Conservation (phyloP, 2,113 vertebrate genomes). For the Verasper variegatus region DNA sequence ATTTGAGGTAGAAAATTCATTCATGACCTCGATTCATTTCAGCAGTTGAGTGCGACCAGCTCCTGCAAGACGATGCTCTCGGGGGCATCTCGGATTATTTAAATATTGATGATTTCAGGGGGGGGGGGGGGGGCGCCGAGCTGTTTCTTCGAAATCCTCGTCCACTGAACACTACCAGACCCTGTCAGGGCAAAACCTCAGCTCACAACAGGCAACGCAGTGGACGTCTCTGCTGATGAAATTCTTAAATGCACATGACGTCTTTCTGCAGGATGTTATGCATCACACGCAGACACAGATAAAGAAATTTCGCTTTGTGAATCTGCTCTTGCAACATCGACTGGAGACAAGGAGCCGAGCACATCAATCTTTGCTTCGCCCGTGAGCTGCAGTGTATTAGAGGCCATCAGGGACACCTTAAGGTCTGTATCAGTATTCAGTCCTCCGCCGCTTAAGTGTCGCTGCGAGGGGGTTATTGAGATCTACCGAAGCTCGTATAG, state of each 20-base stretch:
- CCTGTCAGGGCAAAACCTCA: not conserved
- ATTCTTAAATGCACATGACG: not conserved
- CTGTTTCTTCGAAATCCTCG: constrained; percentile 51
- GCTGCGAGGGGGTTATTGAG: constrained; percentile 35
- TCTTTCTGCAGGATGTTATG: not conserved
- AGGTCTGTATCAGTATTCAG: constrained; percentile 60
- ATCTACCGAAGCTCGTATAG: constrained; percentile 15
- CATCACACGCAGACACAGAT: not conserved
- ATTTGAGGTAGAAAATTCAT: too few relatives aligned
- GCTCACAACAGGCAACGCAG: not conserved
- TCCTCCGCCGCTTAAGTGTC: constrained; percentile 35
- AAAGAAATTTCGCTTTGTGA: not conserved
- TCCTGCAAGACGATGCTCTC: constrained; percentile 33
- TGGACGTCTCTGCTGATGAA: not conserved
- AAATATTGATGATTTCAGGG: constrained; percentile 62
- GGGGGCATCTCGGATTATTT: constrained; percentile 47
- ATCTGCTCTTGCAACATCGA: constrained; percentile 6
- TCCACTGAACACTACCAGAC: not conserved
- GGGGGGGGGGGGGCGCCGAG: constrained; percentile 35
- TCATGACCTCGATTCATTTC: not conserved
- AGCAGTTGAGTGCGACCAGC: constrained; percentile 23
- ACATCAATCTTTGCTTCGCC: constrained; percentile 6
- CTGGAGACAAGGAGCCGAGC: not conserved
- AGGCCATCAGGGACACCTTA: constrained; percentile 29
- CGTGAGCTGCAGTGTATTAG: constrained; percentile 1